phyloP scores from a whole-genome alignment of 2,888 invertebrate species.

The Hymenopus coronatus region DNA sequence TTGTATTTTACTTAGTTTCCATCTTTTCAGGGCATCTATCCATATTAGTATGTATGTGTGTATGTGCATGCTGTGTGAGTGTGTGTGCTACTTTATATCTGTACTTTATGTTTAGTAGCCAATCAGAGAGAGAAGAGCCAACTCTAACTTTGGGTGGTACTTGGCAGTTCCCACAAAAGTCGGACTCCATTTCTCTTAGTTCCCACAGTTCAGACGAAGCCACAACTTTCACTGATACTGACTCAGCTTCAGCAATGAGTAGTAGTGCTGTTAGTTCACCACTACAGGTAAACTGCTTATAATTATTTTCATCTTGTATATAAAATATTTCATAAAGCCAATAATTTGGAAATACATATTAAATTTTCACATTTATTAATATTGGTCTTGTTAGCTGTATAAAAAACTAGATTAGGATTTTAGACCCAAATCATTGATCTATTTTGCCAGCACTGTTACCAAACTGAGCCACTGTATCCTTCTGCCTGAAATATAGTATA shows the following conservation, averaged over 20 bases:
- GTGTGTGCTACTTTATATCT: too few species aligned
- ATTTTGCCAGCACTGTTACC: too few species aligned
- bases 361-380: background rate
- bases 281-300: constrained; percentile 13
- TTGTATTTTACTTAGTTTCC: too few species aligned
- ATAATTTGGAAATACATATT: background rate
- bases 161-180: constrained; percentile 45
- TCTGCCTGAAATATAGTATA: too few species aligned
- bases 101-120: background rate
- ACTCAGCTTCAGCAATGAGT: constrained; percentile 40
- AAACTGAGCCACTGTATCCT: too few species aligned
- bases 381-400: background rate
- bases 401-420: background rate
- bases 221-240: constrained; percentile 47
- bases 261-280: constrained; percentile 43
- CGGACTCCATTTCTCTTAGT: constrained; percentile 42
- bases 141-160: constrained; percentile 32
- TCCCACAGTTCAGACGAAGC: constrained; percentile 46
- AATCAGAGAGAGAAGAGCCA: constrained; percentile 3
- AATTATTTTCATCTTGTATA: background rate
- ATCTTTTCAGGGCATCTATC: too few species aligned
- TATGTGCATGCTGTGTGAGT: too few species aligned
- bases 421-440: too few species aligned
- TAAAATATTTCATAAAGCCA: constrained; percentile 25
- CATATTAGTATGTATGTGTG: too few species aligned